Conservation (phyloP, 2,888 invertebrate species). For the Cryptophagus acutangulus region DNA sequence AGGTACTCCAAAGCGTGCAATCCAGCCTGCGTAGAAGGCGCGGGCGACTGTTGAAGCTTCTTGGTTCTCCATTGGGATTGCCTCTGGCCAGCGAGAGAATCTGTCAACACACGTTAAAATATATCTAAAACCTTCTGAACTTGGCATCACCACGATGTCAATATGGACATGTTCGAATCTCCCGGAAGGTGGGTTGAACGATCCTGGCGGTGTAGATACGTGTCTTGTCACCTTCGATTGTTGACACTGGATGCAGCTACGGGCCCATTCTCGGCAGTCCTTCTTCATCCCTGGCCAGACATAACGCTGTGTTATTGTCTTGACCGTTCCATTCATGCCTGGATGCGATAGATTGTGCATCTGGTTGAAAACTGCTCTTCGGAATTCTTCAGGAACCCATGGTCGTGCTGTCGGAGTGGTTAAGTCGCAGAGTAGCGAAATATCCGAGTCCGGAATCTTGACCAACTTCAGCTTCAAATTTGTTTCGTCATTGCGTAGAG, state of each 20-base stretch:
- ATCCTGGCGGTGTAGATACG: conserved; percentile 27
- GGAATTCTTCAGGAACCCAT: conserved; percentile 13
- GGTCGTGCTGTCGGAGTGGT: conserved; percentile 10
- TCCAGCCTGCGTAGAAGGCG: conserved; percentile 6
- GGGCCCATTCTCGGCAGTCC: conserved; percentile 38
- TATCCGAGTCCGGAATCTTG: not conserved
- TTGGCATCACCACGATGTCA: conserved; percentile 20
- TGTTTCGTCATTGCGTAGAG: not conserved
- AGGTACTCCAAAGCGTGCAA: conserved; percentile 7
- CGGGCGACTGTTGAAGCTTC: conserved; percentile 1
- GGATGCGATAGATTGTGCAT: conserved; percentile 34
- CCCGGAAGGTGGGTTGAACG: conserved; percentile 25
- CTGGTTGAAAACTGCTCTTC: conserved; percentile 14
- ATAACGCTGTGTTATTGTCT: conserved; percentile 35
- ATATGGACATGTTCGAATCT: conserved; percentile 13
- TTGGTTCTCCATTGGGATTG: conserved; percentile 12
- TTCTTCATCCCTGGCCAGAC: conserved; percentile 41
- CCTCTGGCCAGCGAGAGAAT: conserved; percentile 22
- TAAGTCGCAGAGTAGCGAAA: not conserved
- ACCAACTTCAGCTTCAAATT: not conserved
- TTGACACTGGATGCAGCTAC: conserved; percentile 36
- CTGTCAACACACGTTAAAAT: conserved; percentile 19
- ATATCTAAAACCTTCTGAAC: conserved; percentile 13
- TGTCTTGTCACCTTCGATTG: conserved; percentile 36
- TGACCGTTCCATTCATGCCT: conserved; percentile 27